Percentiles rank a stretch among this genome's conserved stretches.
Conservation (phyloP, 2,113 vertebrate genomes). For the Paramisgurnus dabryanus region DNA sequence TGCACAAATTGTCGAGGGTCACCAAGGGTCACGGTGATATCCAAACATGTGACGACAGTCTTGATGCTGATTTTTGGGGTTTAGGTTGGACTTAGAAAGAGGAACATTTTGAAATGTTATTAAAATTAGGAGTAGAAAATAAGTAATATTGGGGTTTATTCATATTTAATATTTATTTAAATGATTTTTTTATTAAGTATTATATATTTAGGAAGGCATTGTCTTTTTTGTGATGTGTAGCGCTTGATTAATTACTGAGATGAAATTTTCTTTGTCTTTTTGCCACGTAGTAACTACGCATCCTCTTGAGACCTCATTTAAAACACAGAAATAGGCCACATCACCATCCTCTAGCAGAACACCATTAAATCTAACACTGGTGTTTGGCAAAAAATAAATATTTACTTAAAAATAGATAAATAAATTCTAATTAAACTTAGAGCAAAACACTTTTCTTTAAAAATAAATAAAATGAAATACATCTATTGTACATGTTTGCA, state of each 20-base stretch:
- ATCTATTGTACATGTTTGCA: no score
- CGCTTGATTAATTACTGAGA: conserved; percentile 74
- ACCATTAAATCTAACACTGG: conserved; percentile 48
- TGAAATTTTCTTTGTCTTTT: conserved; percentile 71
- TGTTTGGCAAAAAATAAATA: conserved; percentile 54
- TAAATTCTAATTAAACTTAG: not conserved
- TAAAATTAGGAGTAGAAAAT: not conserved
- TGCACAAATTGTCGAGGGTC: not conserved
- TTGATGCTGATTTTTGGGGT: not conserved
- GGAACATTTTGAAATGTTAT: not conserved
- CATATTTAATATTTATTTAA: no score
- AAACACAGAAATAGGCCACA: conserved; percentile 72
- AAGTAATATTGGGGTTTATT: not conserved
- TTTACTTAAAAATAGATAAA: conserved; percentile 19
- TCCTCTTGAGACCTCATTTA: conserved; percentile 72
- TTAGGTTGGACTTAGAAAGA: not conserved
- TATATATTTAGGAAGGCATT: conserved; percentile 65
- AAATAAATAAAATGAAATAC: not conserved
- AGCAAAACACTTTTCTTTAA: not conserved
- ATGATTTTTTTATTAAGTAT: not conserved
- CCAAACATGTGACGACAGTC: not conserved
- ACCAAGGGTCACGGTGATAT: not conserved
- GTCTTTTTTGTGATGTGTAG: conserved; percentile 73
- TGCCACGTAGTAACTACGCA: conserved; percentile 70
- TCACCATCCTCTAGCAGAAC: conserved; percentile 68